Percentiles rank a stretch among this genome's conserved stretches.
These are phyloP conservation scores for Eubasilissa regina DNA, from an alignment of 1,140 invertebrate species.

Conservation along the genomic window DNA sequence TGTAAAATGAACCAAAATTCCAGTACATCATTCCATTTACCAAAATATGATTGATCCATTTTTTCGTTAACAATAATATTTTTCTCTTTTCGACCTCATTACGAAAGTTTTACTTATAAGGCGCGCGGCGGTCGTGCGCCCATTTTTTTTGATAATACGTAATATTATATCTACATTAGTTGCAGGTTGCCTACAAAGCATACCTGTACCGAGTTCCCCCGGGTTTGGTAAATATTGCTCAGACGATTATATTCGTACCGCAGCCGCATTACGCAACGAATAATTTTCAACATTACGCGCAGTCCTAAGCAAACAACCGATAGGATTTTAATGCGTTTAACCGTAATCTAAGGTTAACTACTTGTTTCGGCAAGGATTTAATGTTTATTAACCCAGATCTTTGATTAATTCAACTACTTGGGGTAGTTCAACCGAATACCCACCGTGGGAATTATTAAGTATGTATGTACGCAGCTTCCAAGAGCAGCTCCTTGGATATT, in stretches of 20 bases:
- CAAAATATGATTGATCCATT: too few species aligned
- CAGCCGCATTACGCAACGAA: slow-evolving; percentile 31
- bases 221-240: slow-evolving; percentile 38
- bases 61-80: too few species aligned
- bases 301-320: slow-evolving; percentile 44
- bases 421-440: slow-evolving; percentile 17
- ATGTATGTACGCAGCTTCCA: slow-evolving; percentile 5
- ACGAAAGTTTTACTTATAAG: too few species aligned
- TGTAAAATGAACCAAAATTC: too few species aligned
- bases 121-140: too few species aligned
- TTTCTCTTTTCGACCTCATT: too few species aligned
- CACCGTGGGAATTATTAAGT: slow-evolving; percentile 26
- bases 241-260: slow-evolving; percentile 38
- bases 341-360: slow-evolving; percentile 47
- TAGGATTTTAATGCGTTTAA: slow-evolving; percentile 46
- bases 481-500: slow-evolving; percentile 14
- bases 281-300: slow-evolving; percentile 43
- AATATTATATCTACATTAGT: too few species aligned
- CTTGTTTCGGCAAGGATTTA: slow-evolving; percentile 39
- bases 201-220: slow-evolving; percentile 21
- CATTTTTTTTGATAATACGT: too few species aligned
- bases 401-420: slow-evolving; percentile 42
- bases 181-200: too few species aligned
- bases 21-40: too few species aligned
- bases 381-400: slow-evolving; percentile 42